phyloP scores from a whole-genome alignment of 2,888 invertebrate species.

The Pheosia tremula region DNA sequence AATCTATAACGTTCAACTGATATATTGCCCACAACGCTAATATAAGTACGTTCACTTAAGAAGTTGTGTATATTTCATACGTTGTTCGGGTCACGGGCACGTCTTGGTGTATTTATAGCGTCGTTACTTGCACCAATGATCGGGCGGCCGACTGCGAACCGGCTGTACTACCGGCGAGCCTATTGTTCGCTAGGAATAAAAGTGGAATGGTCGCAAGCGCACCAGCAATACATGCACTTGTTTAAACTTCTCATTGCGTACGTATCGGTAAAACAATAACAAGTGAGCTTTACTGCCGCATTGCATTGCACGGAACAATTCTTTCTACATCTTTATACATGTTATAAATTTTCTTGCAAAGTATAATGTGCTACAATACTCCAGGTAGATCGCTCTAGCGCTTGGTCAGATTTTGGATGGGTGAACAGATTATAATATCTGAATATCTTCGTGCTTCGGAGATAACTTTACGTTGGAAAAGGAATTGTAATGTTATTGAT shows the following conservation, averaged over 20 bases:
- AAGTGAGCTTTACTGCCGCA: constrained; percentile 61
- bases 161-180: constrained; percentile 62
- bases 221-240: constrained; percentile 62
- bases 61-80: constrained; percentile 27
- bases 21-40: constrained; percentile 26
- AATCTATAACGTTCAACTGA: constrained; percentile 24
- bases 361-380: no score
- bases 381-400: no score
- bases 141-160: constrained; percentile 69
- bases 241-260: constrained; percentile 63
- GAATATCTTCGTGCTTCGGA: no score
- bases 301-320: constrained; percentile 51
- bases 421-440: no score
- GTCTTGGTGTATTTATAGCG: constrained; percentile 78
- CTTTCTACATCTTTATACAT: not conserved
- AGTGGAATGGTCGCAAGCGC: constrained; percentile 60
- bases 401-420: no score
- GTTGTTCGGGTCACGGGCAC: constrained; percentile 73
- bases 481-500: no score
- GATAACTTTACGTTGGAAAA: no score
- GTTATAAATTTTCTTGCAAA: no score
- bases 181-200: constrained; percentile 80
- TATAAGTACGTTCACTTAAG: constrained; percentile 17
- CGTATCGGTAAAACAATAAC: constrained; percentile 49
- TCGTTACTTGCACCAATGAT: constrained; percentile 78